phyloP scores from a whole-genome alignment of 2,797 vertebrate genomes.

The Sebastes kiyomatsui region DNA sequence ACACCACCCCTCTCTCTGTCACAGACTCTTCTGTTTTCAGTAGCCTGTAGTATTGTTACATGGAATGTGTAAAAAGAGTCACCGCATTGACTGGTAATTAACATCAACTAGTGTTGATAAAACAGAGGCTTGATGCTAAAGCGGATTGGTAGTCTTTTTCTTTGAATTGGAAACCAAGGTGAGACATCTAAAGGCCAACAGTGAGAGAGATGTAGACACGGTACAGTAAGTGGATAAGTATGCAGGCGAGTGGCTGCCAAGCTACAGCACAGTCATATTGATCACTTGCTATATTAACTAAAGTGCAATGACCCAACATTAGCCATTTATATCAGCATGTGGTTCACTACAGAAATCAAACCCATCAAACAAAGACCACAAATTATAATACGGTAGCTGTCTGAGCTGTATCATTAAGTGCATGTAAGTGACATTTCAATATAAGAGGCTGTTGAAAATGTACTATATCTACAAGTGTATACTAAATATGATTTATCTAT shows the following conservation, averaged over 20 bases:
- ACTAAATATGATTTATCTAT: not conserved
- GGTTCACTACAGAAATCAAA: slow-evolving; percentile 5
- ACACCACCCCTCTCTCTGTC: not conserved
- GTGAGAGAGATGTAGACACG: not conserved
- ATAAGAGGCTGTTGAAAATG: not conserved
- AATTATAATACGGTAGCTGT: not conserved
- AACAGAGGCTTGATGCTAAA: not conserved
- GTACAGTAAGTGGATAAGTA: not conserved
- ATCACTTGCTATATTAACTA: slow-evolving; percentile 16
- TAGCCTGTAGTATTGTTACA: not conserved
- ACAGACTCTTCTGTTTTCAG: not conserved
- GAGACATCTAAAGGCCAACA: not conserved
- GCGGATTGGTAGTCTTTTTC: not conserved
- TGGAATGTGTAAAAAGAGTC: not conserved
- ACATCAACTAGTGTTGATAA: not conserved
- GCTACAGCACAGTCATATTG: not conserved
- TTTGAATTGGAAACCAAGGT: not conserved
- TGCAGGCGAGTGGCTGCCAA: not conserved
- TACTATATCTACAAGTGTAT: not conserved
- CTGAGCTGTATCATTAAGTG: not conserved
- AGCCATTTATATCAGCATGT: slow-evolving; percentile 7
- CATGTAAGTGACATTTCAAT: not conserved
- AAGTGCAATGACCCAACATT: slow-evolving; percentile 18
- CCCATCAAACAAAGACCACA: not conserved
- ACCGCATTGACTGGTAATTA: not conserved